These are phyloP conservation scores for Ciconia maguari DNA, from an alignment of 2,113 vertebrate genomes.

Conservation along the genomic window DNA sequence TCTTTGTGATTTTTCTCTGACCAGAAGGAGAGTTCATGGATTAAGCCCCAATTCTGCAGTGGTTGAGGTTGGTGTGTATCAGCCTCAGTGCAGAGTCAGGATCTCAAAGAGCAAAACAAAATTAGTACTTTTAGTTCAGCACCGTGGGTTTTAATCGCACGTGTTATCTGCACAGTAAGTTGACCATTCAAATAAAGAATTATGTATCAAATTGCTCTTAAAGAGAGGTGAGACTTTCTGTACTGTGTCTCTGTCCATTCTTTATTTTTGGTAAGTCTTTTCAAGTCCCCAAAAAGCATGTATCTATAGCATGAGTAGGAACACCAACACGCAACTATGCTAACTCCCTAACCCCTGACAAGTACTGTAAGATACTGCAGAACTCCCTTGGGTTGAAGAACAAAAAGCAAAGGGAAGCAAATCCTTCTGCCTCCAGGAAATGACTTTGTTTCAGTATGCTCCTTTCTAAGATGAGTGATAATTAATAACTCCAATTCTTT, in stretches of 20 bases:
- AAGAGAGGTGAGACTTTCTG: background rate
- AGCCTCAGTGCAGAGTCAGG: background rate
- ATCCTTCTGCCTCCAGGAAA: background rate
- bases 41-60: background rate
- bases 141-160: background rate
- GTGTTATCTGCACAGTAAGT: background rate
- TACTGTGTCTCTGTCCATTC: background rate
- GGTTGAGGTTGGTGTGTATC: background rate
- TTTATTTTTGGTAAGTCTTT: background rate
- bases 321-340: background rate
- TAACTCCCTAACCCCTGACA: background rate
- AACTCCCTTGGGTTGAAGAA: background rate
- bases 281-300: background rate
- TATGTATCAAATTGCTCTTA: background rate
- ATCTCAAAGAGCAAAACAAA: background rate
- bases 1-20: background rate
- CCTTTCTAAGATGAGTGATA: background rate
- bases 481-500: background rate
- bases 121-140: background rate
- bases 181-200: background rate
- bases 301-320: background rate
- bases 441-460: background rate
- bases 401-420: background rate
- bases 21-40: background rate
- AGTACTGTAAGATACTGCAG: background rate